Conservation (phyloP, 1,140 invertebrate species). For the Aphelinus atriplicis region DNA sequence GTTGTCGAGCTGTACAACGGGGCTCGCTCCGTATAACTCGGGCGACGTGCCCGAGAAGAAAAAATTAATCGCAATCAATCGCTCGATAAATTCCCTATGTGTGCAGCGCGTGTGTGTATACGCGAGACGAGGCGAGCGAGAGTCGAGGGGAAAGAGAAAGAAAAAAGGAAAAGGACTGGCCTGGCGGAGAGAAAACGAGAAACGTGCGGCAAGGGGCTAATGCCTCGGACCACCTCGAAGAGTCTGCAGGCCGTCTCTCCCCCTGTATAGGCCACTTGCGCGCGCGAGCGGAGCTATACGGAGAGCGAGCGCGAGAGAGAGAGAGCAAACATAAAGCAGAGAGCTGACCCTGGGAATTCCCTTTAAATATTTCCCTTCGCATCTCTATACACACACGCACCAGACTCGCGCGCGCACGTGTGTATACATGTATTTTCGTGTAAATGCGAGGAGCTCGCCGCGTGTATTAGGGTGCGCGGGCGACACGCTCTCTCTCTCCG, state of each 20-base stretch:
- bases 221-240: conserved; percentile 31
- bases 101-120: too few species aligned
- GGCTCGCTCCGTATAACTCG: too few species aligned
- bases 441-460: too few species aligned
- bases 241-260: background rate
- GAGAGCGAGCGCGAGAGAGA: background rate
- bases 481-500: too few species aligned
- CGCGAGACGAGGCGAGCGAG: too few species aligned
- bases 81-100: background rate
- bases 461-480: too few species aligned
- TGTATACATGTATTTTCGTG: too few species aligned
- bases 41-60: background rate
- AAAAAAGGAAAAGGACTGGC: too few species aligned
- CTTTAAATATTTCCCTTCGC: conserved; percentile 21
- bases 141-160: background rate
- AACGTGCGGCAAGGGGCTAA: conserved; percentile 12
- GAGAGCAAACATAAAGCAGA: conserved; percentile 35
- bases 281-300: conserved; percentile 8
- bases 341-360: conserved; percentile 32
- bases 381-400: conserved; percentile 10
- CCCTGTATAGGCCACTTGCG: too few species aligned
- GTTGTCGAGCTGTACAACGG: too few species aligned
- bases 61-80: conserved; percentile 26
- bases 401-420: too few species aligned
- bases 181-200: conserved; percentile 1